phyloP scores from a whole-genome alignment of 2,888 invertebrate species.

The Stenurella melanura region DNA sequence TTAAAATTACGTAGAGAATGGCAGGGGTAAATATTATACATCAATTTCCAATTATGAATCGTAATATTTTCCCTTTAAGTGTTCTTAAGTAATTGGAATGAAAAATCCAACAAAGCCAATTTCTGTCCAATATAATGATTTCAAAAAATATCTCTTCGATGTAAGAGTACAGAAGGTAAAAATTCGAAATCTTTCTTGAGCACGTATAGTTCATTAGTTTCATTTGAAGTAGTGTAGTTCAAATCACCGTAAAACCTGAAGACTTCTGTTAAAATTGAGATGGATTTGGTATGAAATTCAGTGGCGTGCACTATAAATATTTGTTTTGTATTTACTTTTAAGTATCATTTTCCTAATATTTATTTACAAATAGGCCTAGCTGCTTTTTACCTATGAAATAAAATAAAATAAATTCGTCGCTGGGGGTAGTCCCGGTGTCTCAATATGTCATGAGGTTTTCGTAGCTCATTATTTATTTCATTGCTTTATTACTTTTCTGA shows the following conservation, averaged over 20 bases:
- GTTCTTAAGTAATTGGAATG: background rate
- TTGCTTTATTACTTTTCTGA: too few relatives aligned
- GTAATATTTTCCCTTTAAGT: background rate
- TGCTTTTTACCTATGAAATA: too few relatives aligned
- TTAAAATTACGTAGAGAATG: constrained; percentile 17
- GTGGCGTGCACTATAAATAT: constrained; percentile 20
- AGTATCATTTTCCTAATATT: too few relatives aligned
- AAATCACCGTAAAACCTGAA: constrained; percentile 60
- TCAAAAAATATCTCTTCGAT: constrained; percentile 38
- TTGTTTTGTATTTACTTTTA: background rate
- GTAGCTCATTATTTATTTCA: too few relatives aligned
- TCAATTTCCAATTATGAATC: background rate
- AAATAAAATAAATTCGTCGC: too few relatives aligned
- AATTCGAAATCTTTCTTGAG: constrained; percentile 57
- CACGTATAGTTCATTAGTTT: constrained; percentile 66
- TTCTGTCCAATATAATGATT: constrained; percentile 19
- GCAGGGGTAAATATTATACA: background rate
- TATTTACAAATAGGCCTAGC: too few relatives aligned
- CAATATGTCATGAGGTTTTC: too few relatives aligned
- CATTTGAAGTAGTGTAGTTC: constrained; percentile 63
- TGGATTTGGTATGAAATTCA: constrained; percentile 39
- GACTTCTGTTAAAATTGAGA: constrained; percentile 44
- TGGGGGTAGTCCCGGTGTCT: too few relatives aligned
- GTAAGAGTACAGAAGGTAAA: constrained; percentile 46
- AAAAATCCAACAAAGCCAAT: constrained; percentile 30